Base-by-base conservation (phyloP, 2,888 invertebrate species). In the Bombyx huttoni region DNA sequence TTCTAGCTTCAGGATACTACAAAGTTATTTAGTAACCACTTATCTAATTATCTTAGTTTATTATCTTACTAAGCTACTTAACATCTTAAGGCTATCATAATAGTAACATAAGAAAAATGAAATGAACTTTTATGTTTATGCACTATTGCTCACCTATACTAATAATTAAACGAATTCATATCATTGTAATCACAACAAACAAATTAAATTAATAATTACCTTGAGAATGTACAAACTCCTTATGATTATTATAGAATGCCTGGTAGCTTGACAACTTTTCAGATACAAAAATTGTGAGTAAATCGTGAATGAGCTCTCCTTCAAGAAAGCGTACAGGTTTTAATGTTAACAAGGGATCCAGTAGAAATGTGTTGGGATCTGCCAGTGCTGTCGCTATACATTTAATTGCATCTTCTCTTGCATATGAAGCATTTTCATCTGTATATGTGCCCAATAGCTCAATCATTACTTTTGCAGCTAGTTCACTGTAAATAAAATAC, bases 391-490 rank as follows among this genome's bases (percentile, higher is more conserved):
- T 96, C 13, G 96, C 94, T 70, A 99, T 98, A 78, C 99, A 99
- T 69, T 95, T 93, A 70, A 96, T 96, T 1, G 99, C 99, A 88
- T 99, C 99, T 75, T 98, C 98, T 60, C 98, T 91, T 0, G 99
- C 99, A 59, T 97, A 95, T 1, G 96, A 96, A 0, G 99, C 99
- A 85, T 98, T 98, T 70, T 98, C 98, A 56, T 97, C 94, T 33
- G 98, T 98, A 81, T 99, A 99, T 0, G 99, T 98, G 33, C 97
- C 96, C 53, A 99, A 87, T 0, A 99, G 89, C 79, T 98, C 98
- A 57, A 98, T 94, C 99, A 99, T 99, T 5, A 98, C 97, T 79
- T 97, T 96, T 13, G 97, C 94, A 33, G 98, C 97, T 66, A 95
- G 90, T 73, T 98, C 97, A 80, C 97, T 95, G 75, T 13, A 84